Conservation (phyloP, 2,113 vertebrate genomes). For the Oncorhynchus gorbuscha region DNA sequence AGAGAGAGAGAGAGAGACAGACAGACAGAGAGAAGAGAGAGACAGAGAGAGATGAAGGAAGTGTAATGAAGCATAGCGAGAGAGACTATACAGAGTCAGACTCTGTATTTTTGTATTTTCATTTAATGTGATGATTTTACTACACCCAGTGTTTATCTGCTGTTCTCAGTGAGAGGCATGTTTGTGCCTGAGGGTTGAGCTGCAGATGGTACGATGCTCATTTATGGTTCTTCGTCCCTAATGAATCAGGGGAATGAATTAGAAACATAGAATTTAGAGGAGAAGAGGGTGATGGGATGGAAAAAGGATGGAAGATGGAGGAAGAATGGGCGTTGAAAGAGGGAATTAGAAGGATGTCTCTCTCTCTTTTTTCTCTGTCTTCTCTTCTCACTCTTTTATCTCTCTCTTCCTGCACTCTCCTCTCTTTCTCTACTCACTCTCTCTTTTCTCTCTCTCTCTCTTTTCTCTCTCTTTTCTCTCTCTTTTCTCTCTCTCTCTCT, state of each 20-base stretch:
- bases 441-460: background rate
- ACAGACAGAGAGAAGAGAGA: background rate
- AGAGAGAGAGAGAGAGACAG: background rate
- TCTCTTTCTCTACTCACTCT: background rate
- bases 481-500: slow-evolving; percentile 32
- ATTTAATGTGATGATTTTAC: background rate
- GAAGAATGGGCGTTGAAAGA: no score
- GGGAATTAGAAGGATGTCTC: no score
- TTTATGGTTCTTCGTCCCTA: slow-evolving; percentile 37
- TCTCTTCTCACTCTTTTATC: slow-evolving; percentile 1
- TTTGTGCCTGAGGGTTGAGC: background rate
- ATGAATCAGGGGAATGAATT: slow-evolving; percentile 62
- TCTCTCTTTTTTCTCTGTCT: background rate
- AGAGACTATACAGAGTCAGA: background rate
- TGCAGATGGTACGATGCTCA: slow-evolving; percentile 7
- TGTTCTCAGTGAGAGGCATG: background rate
- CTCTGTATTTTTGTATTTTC: background rate
- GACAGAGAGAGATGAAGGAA: background rate
- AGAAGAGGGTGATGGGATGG: slow-evolving; percentile 9
- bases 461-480: background rate
- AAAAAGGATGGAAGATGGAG: no score
- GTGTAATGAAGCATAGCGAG: background rate
- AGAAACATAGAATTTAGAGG: slow-evolving; percentile 49
- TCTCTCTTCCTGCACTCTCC: slow-evolving; percentile 2
- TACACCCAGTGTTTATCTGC: background rate